phyloP scores from a whole-genome alignment of 2,888 invertebrate genomes.

The Hyposoter dolosus region DNA sequence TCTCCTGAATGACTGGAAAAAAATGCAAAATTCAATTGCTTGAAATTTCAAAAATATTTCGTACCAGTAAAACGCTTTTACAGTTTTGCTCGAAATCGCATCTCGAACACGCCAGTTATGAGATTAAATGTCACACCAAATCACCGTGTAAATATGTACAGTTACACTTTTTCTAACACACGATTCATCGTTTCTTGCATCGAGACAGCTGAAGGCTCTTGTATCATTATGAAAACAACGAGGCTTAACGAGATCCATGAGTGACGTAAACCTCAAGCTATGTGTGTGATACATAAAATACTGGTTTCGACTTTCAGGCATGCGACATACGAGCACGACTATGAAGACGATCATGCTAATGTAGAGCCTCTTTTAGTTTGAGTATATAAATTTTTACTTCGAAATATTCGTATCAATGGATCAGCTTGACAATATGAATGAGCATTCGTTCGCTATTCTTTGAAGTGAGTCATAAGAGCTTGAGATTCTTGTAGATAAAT shows the following conservation, averaged over 20 bases:
- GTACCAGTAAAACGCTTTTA: too few relatives aligned
- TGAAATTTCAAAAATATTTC: too few relatives aligned
- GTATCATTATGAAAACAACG: conserved; percentile 60
- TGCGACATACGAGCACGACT: conserved; percentile 5
- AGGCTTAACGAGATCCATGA: conserved; percentile 56
- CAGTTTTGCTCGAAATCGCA: too few relatives aligned
- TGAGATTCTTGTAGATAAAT: not conserved
- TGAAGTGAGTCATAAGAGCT: not conserved
- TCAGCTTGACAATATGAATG: not conserved
- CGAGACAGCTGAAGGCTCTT: conserved; percentile 37
- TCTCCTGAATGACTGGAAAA: too few relatives aligned
- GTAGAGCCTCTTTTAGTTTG: not conserved
- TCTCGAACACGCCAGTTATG: too few relatives aligned
- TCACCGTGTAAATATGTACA: too few relatives aligned
- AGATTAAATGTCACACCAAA: too few relatives aligned
- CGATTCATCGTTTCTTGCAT: conserved; percentile 18
- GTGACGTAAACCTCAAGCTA: conserved; percentile 59
- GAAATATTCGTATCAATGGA: not conserved
- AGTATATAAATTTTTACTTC: not conserved
- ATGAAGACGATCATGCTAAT: not conserved
- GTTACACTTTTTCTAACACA: not conserved
- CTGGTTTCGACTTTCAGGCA: conserved; percentile 59
- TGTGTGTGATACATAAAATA: conserved; percentile 34
- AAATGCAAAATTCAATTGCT: too few relatives aligned
- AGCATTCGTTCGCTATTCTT: not conserved